Base-by-base conservation (phyloP, 2,113 vertebrate genomes). In the Onychostruthus taczanowskii region DNA sequence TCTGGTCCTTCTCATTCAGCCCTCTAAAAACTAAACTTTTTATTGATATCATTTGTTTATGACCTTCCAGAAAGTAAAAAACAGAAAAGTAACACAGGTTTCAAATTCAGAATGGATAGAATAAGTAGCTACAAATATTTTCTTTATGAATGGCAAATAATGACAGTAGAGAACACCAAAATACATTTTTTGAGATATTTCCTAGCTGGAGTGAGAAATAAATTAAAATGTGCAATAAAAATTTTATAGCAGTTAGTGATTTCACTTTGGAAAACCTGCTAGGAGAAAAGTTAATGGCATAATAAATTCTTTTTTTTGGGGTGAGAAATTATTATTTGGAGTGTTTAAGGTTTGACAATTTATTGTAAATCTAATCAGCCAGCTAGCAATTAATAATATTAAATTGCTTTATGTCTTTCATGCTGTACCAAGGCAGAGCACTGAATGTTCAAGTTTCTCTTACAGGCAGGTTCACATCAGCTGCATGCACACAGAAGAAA, bases 141-240 rank as follows among this genome's bases (percentile, higher is more conserved):
- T 83, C n/a, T 94, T 74, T 92, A 93, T 83, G 47, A 90, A 92
- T 95, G 73, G 89, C 74, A 93, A 97, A 87, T 62, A 84, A 93
- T 77, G 84, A 93, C 91, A 94, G 62, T 69, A 73, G 78, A 93
- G 43, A 94, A 88, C 21, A 92, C 75, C 95, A 95, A 95, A 97
- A 95, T 95, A 96, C 46, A 22, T 95, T 84, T 82, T 95, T 95
- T 81, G 66, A 97, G 90, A 93, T 30, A 9, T 95, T 97, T 96
- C 52, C 84, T 84, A 89, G 97, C 96, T 94, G 92, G 50, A 96
- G 83, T 50, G 91, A 94, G 93, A 97, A 95, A 98, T 97, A 97
- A 97, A 98, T 98, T 97, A 97, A 92, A 98, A 96, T 6, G 2
- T 88, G 87, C 87, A 96, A 94, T 98, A 97, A 97, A 98, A 97